These are phyloP conservation scores for Beris morrisii DNA, from an alignment of 2,888 invertebrate species.

Conservation along the genomic window DNA sequence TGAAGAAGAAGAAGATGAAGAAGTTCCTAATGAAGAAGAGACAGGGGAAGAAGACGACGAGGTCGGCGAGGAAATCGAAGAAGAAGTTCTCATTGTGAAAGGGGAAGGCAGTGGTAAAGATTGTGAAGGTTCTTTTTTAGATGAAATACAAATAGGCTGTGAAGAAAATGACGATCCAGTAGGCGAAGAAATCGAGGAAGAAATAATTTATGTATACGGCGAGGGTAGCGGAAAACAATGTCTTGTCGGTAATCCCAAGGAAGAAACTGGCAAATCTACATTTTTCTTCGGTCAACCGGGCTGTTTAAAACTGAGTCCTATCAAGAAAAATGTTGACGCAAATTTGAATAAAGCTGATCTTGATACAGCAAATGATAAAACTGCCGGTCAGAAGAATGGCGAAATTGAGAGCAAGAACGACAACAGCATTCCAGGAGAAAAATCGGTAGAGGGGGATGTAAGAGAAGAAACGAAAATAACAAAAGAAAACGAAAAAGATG, in stretches of 20 bases:
- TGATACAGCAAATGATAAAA: constrained; percentile 19
- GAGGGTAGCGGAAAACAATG: constrained; percentile 74
- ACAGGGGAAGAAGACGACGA: constrained; percentile 46
- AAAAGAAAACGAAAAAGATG: neutral
- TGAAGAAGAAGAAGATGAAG: constrained; percentile 44
- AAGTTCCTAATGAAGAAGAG: constrained; percentile 45
- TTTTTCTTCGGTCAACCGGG: constrained; percentile 59
- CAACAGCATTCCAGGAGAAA: too few species aligned
- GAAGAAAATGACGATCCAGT: constrained; percentile 46
- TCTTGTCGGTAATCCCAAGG: constrained; percentile 68
- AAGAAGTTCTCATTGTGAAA: constrained; percentile 69
- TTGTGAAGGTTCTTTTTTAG: constrained; percentile 59
- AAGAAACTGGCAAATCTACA: constrained; percentile 43
- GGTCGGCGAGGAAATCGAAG: constrained; percentile 70
- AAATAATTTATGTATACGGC: constrained; percentile 69
- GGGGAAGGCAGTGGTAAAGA: constrained; percentile 72
- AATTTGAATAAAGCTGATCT: constrained; percentile 12
- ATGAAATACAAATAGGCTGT: constrained; percentile 38
- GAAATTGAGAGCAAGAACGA: constrained; percentile 3
- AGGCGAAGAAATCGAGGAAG: constrained; percentile 75
- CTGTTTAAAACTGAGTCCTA: constrained; percentile 55
- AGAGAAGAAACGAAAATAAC: constrained; percentile 6
- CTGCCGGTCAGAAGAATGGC: neutral
- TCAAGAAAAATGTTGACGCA: constrained; percentile 43
- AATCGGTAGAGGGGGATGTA: neutral